Base-by-base conservation (phyloP, 2,888 invertebrate genomes). In the Andricus curvator region DNA sequence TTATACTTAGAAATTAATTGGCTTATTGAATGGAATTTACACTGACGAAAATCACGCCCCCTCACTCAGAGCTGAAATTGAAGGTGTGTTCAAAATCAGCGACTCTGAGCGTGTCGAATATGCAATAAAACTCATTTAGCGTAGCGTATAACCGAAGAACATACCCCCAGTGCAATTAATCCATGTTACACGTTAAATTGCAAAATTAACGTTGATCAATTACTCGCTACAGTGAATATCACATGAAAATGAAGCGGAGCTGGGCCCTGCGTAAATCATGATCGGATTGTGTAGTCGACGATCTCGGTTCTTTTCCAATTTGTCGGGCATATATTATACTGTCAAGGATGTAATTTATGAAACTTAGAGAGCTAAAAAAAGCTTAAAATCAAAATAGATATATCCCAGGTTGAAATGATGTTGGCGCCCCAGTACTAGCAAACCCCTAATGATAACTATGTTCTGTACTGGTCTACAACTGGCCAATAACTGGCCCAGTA, bases 131-230 rank as follows among this genome's bases (percentile, higher is more conserved):
- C 74, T 60, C 74, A 74, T 60, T 56, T 74, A 74, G 60, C 74
- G 74, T 33, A 37, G 56, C 74, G 56, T 33, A 74, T 33, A 74
- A 74, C 51, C 56, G 81, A 81, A 83, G 77, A 79, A 77, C 74
- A 82, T 81, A 82, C 82, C 81, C 82, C 83, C 84, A 83, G 80
- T 81, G 83, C 80, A 85, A 83, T 85, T 83, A 83, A 83, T 80
- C 81, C 79, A 81, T 82, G 85, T 82, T 83, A 80, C 83, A 81
- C 84, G 86, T 87, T 85, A 87, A 89, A 87, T 88, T 86, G 85
- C 85, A 84, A 86, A 87, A 89, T 88, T 86, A 87, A 85, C 86
- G 86, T 85, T 85, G 85, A 86, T 83, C 87, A 85, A 86, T 86
- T 85, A 86, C 84, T 85, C 82, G 83, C 77, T 80, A 80, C 80